phyloP scores from a whole-genome alignment of 2,888 invertebrate genomes.

The Mythimna loreyi region DNA sequence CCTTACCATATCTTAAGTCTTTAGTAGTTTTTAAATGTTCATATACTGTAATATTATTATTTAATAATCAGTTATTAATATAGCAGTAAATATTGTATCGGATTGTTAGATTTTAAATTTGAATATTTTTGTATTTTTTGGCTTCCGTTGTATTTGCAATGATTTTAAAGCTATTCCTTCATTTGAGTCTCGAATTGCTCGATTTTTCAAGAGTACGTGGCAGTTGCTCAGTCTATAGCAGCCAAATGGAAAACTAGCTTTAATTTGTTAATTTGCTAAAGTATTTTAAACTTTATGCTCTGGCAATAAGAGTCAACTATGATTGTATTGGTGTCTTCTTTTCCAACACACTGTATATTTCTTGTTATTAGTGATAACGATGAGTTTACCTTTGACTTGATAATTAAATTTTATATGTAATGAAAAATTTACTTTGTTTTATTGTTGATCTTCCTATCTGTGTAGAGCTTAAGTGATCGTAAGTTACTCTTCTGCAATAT shows the following conservation, averaged over 20 bases:
- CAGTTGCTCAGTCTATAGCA: slow-evolving; percentile 11
- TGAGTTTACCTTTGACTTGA: slow-evolving; percentile 82
- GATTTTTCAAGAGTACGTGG: slow-evolving; percentile 4
- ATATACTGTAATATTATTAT: slow-evolving; percentile 79
- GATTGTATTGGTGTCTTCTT: slow-evolving; percentile 71
- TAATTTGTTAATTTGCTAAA: slow-evolving; percentile 58
- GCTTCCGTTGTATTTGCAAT: slow-evolving; percentile 73
- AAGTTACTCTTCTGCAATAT: no score
- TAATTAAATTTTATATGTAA: slow-evolving; percentile 88
- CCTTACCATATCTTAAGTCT: slow-evolving; percentile 82
- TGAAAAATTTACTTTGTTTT: slow-evolving; percentile 60
- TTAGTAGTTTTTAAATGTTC: slow-evolving; percentile 70
- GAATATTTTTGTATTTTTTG: slow-evolving; percentile 72
- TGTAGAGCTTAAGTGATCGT: neutral
- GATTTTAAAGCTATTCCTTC: slow-evolving; percentile 44
- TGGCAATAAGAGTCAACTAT: slow-evolving; percentile 67
- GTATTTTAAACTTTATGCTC: slow-evolving; percentile 58
- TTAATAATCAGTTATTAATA: slow-evolving; percentile 78
- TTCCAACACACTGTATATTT: slow-evolving; percentile 83
- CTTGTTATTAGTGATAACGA: slow-evolving; percentile 84
- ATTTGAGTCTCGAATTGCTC: slow-evolving; percentile 33
- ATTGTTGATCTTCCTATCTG: slow-evolving; percentile 29
- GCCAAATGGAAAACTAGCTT: slow-evolving; percentile 58
- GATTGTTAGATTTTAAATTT: slow-evolving; percentile 72
- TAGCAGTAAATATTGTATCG: slow-evolving; percentile 71